Evolutionary conservation across 2,797 vertebrate species (phyloP).

Genomic region (Macropodus opercularis): DNA sequence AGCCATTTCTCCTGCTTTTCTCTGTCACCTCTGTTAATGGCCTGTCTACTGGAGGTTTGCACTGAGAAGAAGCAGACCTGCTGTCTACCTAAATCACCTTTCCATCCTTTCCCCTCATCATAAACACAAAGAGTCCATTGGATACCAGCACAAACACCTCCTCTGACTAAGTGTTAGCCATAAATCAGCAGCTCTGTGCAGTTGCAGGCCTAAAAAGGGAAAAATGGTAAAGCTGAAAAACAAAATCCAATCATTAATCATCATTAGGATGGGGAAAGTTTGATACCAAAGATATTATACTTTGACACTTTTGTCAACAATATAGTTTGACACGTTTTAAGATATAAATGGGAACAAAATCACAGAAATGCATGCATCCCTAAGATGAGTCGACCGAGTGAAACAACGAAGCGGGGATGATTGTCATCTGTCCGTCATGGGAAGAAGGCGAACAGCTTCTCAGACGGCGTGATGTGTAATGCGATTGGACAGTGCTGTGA

Average conservation of each 20-base stretch:
- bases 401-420: slow-evolving; percentile 70
- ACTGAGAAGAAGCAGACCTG: slow-evolving; percentile 76
- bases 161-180: slow-evolving; percentile 51
- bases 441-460: slow-evolving; percentile 63
- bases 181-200: slow-evolving; percentile 64
- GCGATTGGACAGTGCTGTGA: slow-evolving; percentile 82
- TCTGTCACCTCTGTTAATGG: slow-evolving; percentile 79
- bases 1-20: slow-evolving; percentile 72
- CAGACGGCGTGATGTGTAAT: slow-evolving; percentile 73
- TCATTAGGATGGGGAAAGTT: slow-evolving; percentile 53
- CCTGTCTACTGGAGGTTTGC: slow-evolving; percentile 64
- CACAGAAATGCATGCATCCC: slow-evolving; percentile 35
- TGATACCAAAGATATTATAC: slow-evolving; percentile 31
- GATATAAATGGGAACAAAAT: slow-evolving; percentile 64
- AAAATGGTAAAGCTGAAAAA: slow-evolving; percentile 43
- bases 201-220: slow-evolving; percentile 33
- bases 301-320: slow-evolving; percentile 45
- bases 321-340: slow-evolving; percentile 62
- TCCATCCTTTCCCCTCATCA: slow-evolving; percentile 73
- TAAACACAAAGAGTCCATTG: slow-evolving; percentile 79
- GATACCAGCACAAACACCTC: slow-evolving; percentile 71
- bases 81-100: slow-evolving; percentile 76
- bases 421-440: slow-evolving; percentile 84
- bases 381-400: slow-evolving; percentile 50
- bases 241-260: slow-evolving; percentile 58